Evolutionary conservation across 2,888 invertebrate genomes (phyloP).

Genomic region (Noctua janthina): DNA sequence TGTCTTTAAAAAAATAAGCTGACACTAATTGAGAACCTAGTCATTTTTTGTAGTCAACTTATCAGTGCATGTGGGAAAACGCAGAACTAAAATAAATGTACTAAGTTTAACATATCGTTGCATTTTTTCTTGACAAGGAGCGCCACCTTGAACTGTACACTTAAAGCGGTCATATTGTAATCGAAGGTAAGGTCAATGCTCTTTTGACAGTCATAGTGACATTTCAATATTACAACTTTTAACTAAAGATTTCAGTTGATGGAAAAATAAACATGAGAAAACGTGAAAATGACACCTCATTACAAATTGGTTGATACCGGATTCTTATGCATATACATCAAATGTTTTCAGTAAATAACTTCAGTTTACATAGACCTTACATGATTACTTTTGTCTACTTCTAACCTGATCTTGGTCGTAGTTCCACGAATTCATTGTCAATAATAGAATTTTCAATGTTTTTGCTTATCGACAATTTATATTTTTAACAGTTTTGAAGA

Average conservation of each 20-base stretch:
- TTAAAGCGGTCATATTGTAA: neutral
- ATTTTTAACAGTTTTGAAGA: neutral
- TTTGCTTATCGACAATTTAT: neutral
- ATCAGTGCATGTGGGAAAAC: neutral
- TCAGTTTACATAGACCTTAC: neutral
- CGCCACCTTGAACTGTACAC: neutral
- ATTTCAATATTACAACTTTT: neutral
- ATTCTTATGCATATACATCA: conserved; percentile 14
- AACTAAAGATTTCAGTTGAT: neutral
- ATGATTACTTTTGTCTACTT: conserved; percentile 10
- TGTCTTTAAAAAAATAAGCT: neutral
- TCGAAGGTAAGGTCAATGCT: conserved; percentile 3
- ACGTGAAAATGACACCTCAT: conserved; percentile 36
- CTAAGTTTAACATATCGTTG: neutral
- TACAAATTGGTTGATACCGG: conserved; percentile 46
- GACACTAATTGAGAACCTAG: neutral
- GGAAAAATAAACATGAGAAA: conserved; percentile 23
- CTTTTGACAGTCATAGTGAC: conserved; percentile 1
- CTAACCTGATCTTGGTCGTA: neutral
- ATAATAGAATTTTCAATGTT: neutral
- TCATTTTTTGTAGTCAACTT: neutral
- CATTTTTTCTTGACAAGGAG: neutral
- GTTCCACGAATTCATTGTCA: conserved; percentile 27
- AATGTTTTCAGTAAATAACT: conserved; percentile 46
- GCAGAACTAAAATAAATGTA: neutral